Conservation (phyloP, 2,113 vertebrate genomes). For the Phalacrocorax pelagicus region DNA sequence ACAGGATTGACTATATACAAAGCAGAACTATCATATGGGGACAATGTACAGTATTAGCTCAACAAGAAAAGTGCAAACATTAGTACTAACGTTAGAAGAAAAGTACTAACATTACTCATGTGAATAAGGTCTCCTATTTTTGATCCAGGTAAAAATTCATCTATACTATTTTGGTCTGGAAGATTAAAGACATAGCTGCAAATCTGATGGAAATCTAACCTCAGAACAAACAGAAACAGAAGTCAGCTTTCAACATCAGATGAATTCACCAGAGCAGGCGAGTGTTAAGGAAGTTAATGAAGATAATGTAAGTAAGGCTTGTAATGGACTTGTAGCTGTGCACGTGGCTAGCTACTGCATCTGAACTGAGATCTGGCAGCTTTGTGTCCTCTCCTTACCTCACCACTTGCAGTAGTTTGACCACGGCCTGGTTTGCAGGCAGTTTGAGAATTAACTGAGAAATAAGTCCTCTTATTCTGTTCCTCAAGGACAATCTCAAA, state of each 20-base stretch:
- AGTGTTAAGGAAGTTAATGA: background rate
- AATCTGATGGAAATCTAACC: background rate
- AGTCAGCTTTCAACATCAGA: background rate
- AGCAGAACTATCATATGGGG: background rate
- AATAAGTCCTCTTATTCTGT: background rate
- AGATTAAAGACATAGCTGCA: background rate
- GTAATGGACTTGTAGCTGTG: background rate
- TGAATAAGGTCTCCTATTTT: background rate
- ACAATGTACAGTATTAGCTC: background rate
- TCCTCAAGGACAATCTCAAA: background rate
- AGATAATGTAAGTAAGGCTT: background rate
- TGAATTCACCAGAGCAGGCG: background rate
- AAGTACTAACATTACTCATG: background rate
- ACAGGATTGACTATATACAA: background rate
- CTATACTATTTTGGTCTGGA: background rate
- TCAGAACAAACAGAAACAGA: background rate
- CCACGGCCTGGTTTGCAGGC: background rate
- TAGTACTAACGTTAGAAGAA: background rate
- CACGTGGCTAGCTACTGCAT: background rate
- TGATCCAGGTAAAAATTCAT: background rate
- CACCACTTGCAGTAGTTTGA: background rate
- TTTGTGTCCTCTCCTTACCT: background rate
- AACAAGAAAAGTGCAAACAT: background rate
- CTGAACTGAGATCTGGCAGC: background rate
- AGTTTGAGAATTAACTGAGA: background rate